Evolutionary conservation across 2,113 vertebrate genomes (phyloP).

Genomic region (Burhinus oedicnemus): DNA sequence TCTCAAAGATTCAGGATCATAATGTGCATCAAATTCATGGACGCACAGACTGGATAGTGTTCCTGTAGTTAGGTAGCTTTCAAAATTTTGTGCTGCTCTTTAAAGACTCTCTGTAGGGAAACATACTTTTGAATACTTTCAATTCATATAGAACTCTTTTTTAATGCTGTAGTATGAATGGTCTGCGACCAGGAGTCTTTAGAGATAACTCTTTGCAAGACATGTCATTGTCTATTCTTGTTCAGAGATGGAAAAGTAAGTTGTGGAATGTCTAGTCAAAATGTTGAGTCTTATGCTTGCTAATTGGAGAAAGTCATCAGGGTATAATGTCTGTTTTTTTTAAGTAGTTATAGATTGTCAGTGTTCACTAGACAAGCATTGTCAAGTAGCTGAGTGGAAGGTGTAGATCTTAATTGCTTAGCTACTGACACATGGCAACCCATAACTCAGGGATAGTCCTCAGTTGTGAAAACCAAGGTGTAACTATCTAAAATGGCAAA

Average conservation of each 20-base stretch:
- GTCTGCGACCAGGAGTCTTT: not conserved
- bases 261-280: not conserved
- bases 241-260: not conserved
- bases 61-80: not conserved
- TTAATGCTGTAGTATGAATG: not conserved
- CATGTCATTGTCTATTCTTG: not conserved
- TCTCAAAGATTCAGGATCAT: not conserved
- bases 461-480: not conserved
- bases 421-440: not conserved
- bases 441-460: not conserved
- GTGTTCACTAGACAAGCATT: rapidly evolving
- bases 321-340: not conserved
- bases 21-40: not conserved
- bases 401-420: not conserved
- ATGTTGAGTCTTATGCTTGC: not conserved
- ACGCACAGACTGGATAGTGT: not conserved
- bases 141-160: not conserved
- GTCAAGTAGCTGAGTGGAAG: not conserved
- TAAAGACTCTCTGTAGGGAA: not conserved
- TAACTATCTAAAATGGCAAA: not conserved
- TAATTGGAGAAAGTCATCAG: not conserved
- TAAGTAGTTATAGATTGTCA: not conserved
- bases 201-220: not conserved
- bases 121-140: not conserved
- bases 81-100: not conserved